These are phyloP conservation scores for Heliocidaris erythrogramma DNA, from an alignment of 35 echinoderm and acorn worm species.

Conservation along the genomic window DNA sequence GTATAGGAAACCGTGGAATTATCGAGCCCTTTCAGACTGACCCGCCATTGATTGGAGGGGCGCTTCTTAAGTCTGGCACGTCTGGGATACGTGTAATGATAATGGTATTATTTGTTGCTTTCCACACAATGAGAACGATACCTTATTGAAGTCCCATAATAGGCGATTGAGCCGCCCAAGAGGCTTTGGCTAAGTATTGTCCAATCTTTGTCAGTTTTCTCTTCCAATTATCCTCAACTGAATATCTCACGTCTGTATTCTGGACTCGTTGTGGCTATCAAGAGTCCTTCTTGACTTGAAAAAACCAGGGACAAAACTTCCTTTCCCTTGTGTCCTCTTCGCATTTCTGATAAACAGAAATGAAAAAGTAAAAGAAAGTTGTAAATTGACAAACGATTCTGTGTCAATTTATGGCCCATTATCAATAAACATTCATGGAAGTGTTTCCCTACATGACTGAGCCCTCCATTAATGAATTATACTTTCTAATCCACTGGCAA, in stretches of 20 bases:
- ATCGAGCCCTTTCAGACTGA: not conserved
- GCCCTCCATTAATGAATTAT: not conserved
- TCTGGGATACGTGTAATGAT: constrained; percentile 35
- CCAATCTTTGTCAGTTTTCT: constrained; percentile 26
- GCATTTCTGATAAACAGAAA: not conserved
- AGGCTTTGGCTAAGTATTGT: constrained; percentile 19
- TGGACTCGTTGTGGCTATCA: not conserved
- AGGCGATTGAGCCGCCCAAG: not conserved
- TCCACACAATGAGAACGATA: not conserved
- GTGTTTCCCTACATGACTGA: not conserved
- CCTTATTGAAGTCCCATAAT: constrained; percentile 16
- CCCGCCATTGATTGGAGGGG: not conserved
- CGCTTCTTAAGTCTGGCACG: too few relatives aligned
- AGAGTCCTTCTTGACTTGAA: not conserved
- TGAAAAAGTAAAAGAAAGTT: not conserved
- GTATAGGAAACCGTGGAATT: constrained; percentile 39
- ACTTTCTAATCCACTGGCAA: not conserved
- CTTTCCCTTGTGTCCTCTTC: not conserved
- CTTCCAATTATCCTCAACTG: constrained; percentile 30
- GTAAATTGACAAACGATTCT: constrained; percentile 12
- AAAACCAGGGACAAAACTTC: not conserved
- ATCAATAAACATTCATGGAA: not conserved
- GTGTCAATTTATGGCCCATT: not conserved
- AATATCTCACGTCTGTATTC: not conserved
- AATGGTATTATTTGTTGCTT: constrained; percentile 41